Evolutionary conservation across 92 coral and sea anemone genomes (phyloP), one percentile per base, ranked within the genome.

Genomic region (Epizoanthus fatuus): DNA sequence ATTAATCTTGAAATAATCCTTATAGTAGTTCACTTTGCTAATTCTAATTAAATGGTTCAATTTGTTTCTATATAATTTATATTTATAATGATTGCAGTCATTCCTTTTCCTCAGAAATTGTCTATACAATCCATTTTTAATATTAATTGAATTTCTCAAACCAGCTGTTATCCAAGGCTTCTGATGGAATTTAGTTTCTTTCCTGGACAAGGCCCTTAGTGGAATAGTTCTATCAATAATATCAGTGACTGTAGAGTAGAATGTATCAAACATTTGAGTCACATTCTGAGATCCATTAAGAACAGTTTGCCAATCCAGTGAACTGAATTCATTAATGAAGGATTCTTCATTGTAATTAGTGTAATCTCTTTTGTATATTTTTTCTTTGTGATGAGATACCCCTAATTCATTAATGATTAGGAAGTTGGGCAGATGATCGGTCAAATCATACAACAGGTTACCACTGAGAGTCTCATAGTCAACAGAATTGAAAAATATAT

Each of bases 111-210:
- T 70, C 38, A 87, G 53, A 29, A 54, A 89, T 15, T 89, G 72
- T 89, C 76, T 84, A 60, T 81, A 90, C 40, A 81, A 49, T 12
- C 45, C 82, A 86, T 86, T 75, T 42, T 64, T 64, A 22, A 8
- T 64, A 44, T 66, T 68, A 4, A 75, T 56, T 75, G 77, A 81
- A 47, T 63, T 72, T 74, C 65, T 52, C 72, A 66, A 29, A 8
- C 75, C 22, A 44, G 77, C 44, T 35, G 65, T 81, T 66, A 81
- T 81, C 76, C 65, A 68, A 66, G 86, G 84, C 56, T 60, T 79
- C 19, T 62, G 64, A 35, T 75, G 60, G 66, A 54, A 35, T 75
- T 37, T 75, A 59, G 69, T 44, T 63, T 62, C 13, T 63, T 71
- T 16, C 56, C 70, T 65, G 39, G 74, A 80, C 11, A 47, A 63